Conservation (phyloP, 2,888 invertebrate genomes). For the Pterobdella sp. region DNA sequence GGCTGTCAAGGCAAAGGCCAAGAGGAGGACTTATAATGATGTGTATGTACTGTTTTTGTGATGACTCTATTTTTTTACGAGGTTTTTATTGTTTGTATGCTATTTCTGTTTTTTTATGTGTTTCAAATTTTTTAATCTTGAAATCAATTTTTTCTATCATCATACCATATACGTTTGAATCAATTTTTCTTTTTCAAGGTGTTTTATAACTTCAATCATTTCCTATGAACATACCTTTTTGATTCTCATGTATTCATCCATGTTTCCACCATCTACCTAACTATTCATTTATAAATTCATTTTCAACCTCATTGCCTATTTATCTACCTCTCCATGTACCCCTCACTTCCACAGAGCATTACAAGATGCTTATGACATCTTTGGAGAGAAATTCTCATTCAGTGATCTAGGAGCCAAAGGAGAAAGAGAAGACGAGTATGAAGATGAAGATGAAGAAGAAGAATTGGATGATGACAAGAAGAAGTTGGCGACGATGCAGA, state of each 20-base stretch:
- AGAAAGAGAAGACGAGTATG: slow-evolving; percentile 43
- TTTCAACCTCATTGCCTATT: not conserved
- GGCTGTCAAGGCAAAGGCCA: slow-evolving; percentile 45
- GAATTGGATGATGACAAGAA: slow-evolving; percentile 38
- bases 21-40: slow-evolving; percentile 48
- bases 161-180: too few species aligned
- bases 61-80: not conserved
- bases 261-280: too few species aligned
- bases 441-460: slow-evolving; percentile 40
- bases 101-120: too few species aligned
- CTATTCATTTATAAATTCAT: too few species aligned
- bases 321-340: not conserved
- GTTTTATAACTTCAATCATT: too few species aligned
- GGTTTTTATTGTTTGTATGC: not conserved
- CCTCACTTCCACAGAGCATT: slow-evolving; percentile 49
- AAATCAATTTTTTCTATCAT: too few species aligned
- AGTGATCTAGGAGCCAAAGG: slow-evolving; percentile 52
- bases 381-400: slow-evolving; percentile 88
- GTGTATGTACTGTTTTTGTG: slow-evolving; percentile 39
- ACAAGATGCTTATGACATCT: slow-evolving; percentile 96
- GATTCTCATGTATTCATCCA: too few species aligned
- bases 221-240: too few species aligned
- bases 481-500: slow-evolving; percentile 32
- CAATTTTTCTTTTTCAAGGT: too few species aligned
- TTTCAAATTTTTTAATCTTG: too few species aligned